Conservation (phyloP, 2,113 vertebrate genomes). For the Neoarius graeffei region DNA sequence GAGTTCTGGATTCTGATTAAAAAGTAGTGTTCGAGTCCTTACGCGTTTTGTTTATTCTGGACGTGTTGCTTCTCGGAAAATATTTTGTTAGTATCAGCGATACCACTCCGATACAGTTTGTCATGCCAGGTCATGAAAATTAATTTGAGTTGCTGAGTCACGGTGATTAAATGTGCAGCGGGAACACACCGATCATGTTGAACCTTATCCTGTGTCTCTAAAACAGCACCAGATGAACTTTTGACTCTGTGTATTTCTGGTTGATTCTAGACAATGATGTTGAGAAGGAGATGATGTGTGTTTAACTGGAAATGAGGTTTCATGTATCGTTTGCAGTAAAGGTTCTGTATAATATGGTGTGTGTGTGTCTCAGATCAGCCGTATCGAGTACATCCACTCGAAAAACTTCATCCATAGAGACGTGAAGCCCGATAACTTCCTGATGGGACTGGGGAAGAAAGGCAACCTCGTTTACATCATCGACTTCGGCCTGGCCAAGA, state of each 20-base stretch:
- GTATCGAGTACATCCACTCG: conserved; percentile 97
- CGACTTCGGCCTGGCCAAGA: conserved; percentile 96
- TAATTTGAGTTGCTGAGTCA: no score
- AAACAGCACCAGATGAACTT: background rate
- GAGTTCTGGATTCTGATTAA: background rate
- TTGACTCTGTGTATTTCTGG: background rate
- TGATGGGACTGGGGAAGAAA: conserved; percentile 96
- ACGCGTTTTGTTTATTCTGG: background rate
- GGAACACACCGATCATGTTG: no score
- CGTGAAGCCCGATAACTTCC: conserved; percentile 95
- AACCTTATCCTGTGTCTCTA: no score
- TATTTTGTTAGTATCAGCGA: background rate
- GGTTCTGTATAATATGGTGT: background rate
- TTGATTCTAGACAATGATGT: background rate
- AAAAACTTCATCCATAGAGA: conserved; percentile 99
- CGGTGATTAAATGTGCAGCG: background rate
- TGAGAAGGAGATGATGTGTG: background rate
- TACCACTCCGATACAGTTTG: background rate
- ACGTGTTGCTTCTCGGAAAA: background rate
- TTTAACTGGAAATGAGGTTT: background rate
- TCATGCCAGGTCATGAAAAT: no score
- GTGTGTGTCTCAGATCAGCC: conserved; percentile 81
- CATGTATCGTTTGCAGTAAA: background rate
- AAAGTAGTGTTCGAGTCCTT: background rate
- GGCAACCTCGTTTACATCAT: conserved; percentile 98